A percentile compares a stretch with the other conserved stretches of the same genome.
Conservation (phyloP, 1,140 invertebrate species). For the Anastrepha obliqua region DNA sequence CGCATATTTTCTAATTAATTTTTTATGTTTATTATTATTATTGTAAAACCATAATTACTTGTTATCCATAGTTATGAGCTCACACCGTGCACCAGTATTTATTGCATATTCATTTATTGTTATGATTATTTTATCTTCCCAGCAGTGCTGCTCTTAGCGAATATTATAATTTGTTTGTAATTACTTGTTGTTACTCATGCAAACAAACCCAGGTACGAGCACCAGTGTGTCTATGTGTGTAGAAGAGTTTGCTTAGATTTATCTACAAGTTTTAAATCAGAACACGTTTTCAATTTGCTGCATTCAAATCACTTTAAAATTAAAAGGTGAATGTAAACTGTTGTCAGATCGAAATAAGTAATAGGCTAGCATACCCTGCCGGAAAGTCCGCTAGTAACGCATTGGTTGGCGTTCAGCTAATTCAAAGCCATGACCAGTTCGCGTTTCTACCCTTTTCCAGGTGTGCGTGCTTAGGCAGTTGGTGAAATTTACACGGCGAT, state of each 20-base stretch:
- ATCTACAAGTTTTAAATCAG: background rate
- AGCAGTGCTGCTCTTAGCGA: background rate
- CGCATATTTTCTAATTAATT: background rate
- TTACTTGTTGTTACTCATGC: conserved; percentile 16
- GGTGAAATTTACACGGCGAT: no score
- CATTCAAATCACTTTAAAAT: conserved; percentile 49
- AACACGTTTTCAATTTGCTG: conserved; percentile 48
- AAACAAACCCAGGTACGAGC: background rate
- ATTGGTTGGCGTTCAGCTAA: background rate
- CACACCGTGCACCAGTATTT: background rate
- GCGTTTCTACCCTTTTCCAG: no score
- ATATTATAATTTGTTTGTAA: conserved; percentile 19
- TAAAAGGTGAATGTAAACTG: conserved; percentile 43
- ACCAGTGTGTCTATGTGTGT: background rate
- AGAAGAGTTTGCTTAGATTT: background rate
- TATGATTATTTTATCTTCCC: background rate
- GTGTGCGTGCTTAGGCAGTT: no score
- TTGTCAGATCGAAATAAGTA: conserved; percentile 46
- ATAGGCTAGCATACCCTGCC: background rate
- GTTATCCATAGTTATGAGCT: background rate
- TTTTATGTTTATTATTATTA: background rate
- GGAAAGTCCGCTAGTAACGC: background rate
- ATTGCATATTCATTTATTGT: conserved; percentile 35
- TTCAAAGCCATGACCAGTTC: no score
- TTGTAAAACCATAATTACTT: conserved; percentile 1